Percentiles rank a stretch among this genome's conserved stretches.
phyloP scores from a whole-genome alignment of 2,797 vertebrate species.

The Vultur gryphus region DNA sequence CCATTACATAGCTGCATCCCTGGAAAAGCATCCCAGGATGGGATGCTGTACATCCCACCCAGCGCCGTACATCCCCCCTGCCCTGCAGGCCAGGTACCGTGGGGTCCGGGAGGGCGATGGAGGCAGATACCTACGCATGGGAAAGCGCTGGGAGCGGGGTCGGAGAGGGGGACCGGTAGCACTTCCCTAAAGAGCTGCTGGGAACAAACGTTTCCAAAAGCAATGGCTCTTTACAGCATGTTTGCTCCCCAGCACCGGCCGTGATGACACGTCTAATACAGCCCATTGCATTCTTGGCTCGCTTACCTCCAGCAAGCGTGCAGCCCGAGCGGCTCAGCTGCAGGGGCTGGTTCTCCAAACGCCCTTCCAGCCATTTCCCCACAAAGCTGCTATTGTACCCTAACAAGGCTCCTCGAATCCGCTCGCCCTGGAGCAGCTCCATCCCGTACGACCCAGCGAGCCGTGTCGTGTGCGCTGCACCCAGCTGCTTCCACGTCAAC shows the following conservation, averaged over 20 bases:
- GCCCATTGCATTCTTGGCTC: not conserved
- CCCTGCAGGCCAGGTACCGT: accelerated
- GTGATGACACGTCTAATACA: not conserved
- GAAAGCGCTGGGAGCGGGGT: not conserved
- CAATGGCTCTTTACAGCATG: not conserved
- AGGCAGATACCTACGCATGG: too few species aligned
- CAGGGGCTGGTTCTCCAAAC: not conserved
- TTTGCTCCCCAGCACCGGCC: not conserved
- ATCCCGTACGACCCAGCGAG: not conserved
- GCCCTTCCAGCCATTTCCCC: not conserved
- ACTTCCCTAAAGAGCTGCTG: not conserved
- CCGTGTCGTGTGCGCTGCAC: accelerated
- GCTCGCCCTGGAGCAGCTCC: not conserved
- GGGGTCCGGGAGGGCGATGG: accelerated
- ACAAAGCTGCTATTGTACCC: not conserved
- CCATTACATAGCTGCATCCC: not conserved
- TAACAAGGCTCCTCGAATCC: not conserved
- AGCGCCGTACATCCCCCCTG: accelerated
- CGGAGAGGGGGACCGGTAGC: not conserved
- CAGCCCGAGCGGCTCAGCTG: not conserved
- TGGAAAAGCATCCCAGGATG: not conserved
- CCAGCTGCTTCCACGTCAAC: not conserved
- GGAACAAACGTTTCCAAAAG: not conserved
- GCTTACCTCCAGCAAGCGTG: not conserved
- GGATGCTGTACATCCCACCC: not conserved